Conservation (phyloP, 2,888 invertebrate species). For the Andrena camellia region DNA sequence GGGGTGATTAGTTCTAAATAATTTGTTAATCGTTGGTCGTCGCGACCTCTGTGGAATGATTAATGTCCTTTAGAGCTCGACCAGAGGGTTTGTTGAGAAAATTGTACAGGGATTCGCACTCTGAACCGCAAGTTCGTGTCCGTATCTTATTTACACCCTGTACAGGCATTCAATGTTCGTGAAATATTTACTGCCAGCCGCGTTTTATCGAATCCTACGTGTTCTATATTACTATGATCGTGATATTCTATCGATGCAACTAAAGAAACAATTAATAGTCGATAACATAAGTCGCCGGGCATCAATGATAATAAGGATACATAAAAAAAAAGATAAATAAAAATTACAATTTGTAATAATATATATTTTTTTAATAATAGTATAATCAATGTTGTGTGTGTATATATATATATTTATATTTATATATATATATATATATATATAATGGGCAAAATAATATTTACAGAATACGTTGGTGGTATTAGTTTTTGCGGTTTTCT, state of each 20-base stretch:
- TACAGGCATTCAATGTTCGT: neutral
- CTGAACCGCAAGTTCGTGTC: no score
- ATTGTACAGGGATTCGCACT: no score
- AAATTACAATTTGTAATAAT: conserved; percentile 82
- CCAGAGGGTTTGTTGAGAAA: no score
- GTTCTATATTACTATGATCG: neutral
- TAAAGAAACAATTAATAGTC: conserved; percentile 20
- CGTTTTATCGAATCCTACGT: neutral
- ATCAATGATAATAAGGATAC: conserved; percentile 44
- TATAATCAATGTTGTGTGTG: conserved; percentile 81
- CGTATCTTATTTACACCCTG: neutral
- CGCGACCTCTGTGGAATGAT: neutral
- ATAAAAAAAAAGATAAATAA: conserved; percentile 69
- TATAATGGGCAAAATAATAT: conserved; percentile 82
- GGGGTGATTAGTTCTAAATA: neutral
- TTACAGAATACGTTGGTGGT: conserved; percentile 83
- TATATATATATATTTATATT: conserved; percentile 69
- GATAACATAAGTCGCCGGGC: conserved; percentile 21
- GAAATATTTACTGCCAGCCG: neutral
- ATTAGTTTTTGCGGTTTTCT: conserved; percentile 74
- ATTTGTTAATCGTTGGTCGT: neutral
- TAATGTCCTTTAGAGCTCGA: no score
- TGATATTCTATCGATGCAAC: conserved; percentile 21
- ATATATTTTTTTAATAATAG: conserved; percentile 80
- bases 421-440: conserved; percentile 74